phyloP scores from a whole-genome alignment of 2,888 invertebrate genomes.

The Chrysotoxum bicinctum region DNA sequence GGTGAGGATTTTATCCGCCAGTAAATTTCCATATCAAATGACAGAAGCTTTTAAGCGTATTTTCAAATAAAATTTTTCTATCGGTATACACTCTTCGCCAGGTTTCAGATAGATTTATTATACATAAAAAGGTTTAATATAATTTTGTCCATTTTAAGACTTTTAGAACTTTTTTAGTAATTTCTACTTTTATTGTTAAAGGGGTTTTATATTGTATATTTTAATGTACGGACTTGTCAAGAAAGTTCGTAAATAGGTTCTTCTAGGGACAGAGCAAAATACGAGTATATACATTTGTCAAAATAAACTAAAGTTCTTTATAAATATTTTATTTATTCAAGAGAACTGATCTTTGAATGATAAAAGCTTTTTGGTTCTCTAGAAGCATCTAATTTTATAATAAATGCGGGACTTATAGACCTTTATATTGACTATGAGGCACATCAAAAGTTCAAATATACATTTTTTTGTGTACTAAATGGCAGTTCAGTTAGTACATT shows the following conservation, averaged over 20 bases:
- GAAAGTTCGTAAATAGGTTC: neutral
- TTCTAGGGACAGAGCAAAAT: neutral
- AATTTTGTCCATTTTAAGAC: conserved; percentile 23
- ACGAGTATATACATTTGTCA: neutral
- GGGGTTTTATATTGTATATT: neutral
- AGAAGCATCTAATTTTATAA: no score
- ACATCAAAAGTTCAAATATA: neutral
- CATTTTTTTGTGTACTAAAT: no score
- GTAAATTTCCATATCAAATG: conserved; percentile 26
- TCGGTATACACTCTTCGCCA: conserved; percentile 22
- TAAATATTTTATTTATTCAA: no score
- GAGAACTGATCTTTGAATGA: no score
- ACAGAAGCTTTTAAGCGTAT: neutral
- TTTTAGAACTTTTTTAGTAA: neutral
- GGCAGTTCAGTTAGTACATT: no score
- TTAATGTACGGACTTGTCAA: neutral
- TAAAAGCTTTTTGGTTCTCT: no score
- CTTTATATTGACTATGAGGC: neutral
- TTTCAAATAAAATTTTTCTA: conserved; percentile 11
- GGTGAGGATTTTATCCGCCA: neutral
- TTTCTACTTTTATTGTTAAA: neutral
- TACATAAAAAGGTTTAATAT: neutral
- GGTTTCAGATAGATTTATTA: conserved; percentile 11
- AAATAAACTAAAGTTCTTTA: neutral
- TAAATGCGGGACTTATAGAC: no score